Base-by-base conservation (phyloP, 2,888 invertebrate species). In the Coenonympha arcania region DNA sequence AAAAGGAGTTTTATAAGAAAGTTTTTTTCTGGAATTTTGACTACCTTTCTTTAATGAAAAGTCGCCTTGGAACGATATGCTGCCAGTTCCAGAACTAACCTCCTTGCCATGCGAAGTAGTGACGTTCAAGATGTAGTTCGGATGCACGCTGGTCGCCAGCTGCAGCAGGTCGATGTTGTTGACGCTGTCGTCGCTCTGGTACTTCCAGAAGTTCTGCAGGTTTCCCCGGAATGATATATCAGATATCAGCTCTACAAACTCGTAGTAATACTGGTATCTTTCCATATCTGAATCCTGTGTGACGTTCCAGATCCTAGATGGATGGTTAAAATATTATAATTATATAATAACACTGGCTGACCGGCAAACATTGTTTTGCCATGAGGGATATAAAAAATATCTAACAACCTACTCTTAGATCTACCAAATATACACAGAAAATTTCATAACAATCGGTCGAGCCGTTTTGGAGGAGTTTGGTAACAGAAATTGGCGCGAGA, bases 191-290 rank as follows among this genome's bases (percentile, higher is more conserved):
- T 90, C 89, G 3, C 78, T 77, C 72, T 93, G 92, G 50, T 89
- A 89, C 71, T 91, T 91, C 73, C 92, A 89, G 65, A 92, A 92
- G 71, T 92, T 87, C 64, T 93, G 88, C 56, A 93, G 57, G 50
- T 87, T 87, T 6, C 76, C 73, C 1, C 87, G 62, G 63, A 87
- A 87, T 0, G 86, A 86, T 1, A 87, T 76, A 36, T 83, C 83
- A 0, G 84, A 69, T 0, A 85, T 71, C 51, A 85, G 71, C 52
- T 80, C 78, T 1, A 87, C 58, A 59, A 87, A 87, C 20, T 78
- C 78, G 30, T 65, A 68, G 64, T 87, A 87, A 56, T 86, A 86
- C 19, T 69, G 71, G 61, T 68, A 85, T 26, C 69, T 70, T 2
- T 76, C 76, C 0, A 68, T 59, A 36, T 81, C 69, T 0, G 66